Conservation (phyloP, 2,797 vertebrate genomes). For the Gymnopithys bicolor region DNA sequence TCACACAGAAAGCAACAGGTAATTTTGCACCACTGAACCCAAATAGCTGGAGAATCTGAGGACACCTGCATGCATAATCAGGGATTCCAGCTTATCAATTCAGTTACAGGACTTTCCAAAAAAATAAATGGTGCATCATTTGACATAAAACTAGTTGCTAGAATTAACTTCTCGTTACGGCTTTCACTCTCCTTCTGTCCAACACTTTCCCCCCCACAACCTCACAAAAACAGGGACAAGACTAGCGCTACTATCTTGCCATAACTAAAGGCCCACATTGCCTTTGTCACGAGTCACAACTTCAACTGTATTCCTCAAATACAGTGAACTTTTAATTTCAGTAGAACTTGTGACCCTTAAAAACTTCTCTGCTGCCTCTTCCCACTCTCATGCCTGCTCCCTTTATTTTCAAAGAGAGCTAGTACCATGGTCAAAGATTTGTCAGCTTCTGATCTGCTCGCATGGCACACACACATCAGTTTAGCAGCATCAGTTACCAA, state of each 20-base stretch:
- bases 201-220: not conserved
- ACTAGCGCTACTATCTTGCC: rapidly evolving
- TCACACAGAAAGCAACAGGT: rapidly evolving
- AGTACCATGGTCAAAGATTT: rapidly evolving
- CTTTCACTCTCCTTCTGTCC: not conserved
- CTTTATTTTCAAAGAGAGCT: not conserved
- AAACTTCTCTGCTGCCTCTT: not conserved
- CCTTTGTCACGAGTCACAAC: rapidly evolving
- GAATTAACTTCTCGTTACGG: not conserved
- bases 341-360: not conserved
- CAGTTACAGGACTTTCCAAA: not conserved
- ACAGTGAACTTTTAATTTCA: not conserved
- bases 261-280: rapidly evolving
- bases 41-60: rapidly evolving
- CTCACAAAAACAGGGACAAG: rapidly evolving
- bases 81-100: rapidly evolving
- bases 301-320: rapidly evolving
- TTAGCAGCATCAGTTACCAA: not conserved
- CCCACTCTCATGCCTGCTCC: no score
- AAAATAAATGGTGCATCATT: rapidly evolving
- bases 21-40: not conserved
- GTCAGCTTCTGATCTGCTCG: rapidly evolving
- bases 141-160: not conserved
- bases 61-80: rapidly evolving
- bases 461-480: rapidly evolving